These are phyloP conservation scores for Buphagus erythrorhynchus DNA, from an alignment of 2,797 vertebrate species.

Conservation along the genomic window DNA sequence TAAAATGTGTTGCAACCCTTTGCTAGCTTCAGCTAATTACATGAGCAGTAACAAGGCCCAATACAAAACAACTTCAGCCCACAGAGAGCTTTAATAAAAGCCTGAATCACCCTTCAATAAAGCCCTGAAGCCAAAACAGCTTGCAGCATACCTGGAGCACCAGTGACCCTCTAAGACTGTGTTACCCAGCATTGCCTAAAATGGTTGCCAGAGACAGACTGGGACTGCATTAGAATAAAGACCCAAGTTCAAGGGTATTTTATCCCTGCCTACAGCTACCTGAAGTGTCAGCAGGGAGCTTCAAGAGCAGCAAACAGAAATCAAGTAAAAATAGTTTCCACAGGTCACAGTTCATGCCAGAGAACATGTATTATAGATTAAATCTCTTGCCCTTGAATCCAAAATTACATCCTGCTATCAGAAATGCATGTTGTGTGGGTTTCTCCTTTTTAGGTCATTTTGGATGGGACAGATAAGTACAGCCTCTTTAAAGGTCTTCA, in stretches of 20 bases:
- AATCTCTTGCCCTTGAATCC: neutral
- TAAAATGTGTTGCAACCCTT: neutral
- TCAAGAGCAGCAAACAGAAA: neutral
- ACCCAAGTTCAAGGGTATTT: fast-evolving
- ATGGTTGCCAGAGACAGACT: neutral
- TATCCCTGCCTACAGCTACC: neutral
- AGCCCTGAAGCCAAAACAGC: neutral
- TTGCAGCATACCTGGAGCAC: neutral
- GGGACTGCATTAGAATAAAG: neutral
- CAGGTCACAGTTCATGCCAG: neutral
- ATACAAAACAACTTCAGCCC: neutral
- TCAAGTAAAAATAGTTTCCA: neutral
- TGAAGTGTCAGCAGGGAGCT: neutral
- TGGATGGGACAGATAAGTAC: fast-evolving
- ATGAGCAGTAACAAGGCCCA: neutral
- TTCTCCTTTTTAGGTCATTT: neutral
- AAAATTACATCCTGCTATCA: neutral
- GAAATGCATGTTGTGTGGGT: fast-evolving
- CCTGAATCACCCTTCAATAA: neutral
- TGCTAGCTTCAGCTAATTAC: neutral
- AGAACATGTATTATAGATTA: neutral
- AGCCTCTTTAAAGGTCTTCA: neutral
- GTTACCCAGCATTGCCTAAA: neutral
- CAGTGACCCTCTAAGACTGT: fast-evolving
- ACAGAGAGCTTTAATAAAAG: neutral